These are phyloP conservation scores for Pangasianodon hypophthalmus DNA, from an alignment of 2,113 vertebrate genomes.

Conservation along the genomic window DNA sequence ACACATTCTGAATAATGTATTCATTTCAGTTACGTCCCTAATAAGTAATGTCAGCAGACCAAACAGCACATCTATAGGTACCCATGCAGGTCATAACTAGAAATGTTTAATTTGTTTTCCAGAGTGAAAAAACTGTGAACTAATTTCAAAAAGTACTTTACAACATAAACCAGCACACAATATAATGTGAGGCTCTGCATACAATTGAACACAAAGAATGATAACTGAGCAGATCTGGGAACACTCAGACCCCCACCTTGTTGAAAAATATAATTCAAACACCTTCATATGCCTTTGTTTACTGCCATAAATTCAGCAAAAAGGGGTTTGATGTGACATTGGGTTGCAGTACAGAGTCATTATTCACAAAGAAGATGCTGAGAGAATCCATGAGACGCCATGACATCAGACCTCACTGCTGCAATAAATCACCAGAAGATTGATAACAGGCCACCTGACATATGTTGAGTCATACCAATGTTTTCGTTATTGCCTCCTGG, in stretches of 20 bases:
- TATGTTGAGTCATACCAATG: not conserved
- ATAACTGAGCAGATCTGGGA: not conserved
- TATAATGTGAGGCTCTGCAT: not conserved
- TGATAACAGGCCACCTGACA: constrained; percentile 8
- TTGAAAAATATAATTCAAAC: not conserved
- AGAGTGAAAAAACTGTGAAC: not conserved
- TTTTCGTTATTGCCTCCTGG: not conserved
- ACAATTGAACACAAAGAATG: not conserved
- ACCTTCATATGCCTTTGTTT: not conserved
- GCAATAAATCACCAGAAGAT: constrained; percentile 22
- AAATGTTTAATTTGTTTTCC: not conserved
- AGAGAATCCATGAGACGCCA: not conserved
- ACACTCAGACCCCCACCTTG: too few species aligned
- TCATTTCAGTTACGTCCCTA: not conserved
- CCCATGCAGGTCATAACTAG: not conserved
- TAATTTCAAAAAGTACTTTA: not conserved
- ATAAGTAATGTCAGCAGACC: not conserved
- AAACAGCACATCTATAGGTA: not conserved
- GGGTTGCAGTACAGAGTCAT: not conserved
- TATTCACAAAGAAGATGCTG: not conserved
- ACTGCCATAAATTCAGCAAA: not conserved
- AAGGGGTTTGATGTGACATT: not conserved
- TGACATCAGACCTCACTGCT: not conserved
- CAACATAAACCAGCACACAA: not conserved
- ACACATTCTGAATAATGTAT: not conserved